These are phyloP conservation scores for Megaceryle alcyon DNA, from an alignment of 2,797 vertebrate genomes.

Conservation along the genomic window DNA sequence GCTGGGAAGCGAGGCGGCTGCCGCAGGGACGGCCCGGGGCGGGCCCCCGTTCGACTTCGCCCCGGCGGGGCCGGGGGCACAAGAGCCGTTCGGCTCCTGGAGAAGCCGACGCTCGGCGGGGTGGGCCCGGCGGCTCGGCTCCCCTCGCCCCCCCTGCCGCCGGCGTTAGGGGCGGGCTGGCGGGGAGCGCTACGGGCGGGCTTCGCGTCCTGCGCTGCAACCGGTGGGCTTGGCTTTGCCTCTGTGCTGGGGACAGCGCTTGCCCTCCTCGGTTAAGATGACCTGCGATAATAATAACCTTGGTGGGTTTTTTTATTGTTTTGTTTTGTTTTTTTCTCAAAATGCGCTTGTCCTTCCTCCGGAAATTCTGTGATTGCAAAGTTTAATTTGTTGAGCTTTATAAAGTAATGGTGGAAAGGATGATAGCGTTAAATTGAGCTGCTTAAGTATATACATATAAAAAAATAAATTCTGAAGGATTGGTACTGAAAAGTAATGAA, in stretches of 20 bases:
- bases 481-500: background rate
- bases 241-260: background rate
- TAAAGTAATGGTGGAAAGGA: background rate
- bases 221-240: background rate
- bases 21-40: background rate
- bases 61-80: background rate
- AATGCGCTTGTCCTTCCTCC: background rate
- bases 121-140: background rate
- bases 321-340: background rate
- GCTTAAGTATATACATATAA: background rate
- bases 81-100: background rate
- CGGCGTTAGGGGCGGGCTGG: background rate
- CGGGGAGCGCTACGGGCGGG: background rate
- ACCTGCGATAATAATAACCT: fast-evolving
- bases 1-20: background rate
- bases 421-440: background rate
- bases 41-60: background rate
- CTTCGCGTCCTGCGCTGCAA: background rate
- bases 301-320: too few species aligned
- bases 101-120: background rate
- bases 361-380: background rate
- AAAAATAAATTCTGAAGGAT: background rate
- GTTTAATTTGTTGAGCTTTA: background rate
- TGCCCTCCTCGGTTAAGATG: background rate
- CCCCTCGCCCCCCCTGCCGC: background rate